Evolutionary conservation across 2,113 vertebrate genomes (phyloP), one percentile per base, ranked within the genome.

Genomic region (Lophotis ruficrista): DNA sequence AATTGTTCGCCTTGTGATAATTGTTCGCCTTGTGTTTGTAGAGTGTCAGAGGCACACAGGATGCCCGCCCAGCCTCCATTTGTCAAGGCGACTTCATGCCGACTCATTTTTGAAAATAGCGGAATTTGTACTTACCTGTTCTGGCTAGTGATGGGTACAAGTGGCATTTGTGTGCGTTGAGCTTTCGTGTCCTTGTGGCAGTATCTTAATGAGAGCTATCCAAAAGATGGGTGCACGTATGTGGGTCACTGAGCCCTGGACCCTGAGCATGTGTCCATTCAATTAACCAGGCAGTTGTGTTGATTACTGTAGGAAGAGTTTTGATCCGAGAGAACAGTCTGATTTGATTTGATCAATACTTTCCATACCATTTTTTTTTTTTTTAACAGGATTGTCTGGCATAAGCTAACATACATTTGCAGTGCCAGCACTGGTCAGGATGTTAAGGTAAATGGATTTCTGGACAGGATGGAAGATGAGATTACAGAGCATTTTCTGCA

Each of bases 371-470:
- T 4, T 8, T 24, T 17, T 33, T 3, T 14, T 14, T 45, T 51
- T 57, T 43, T 23, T 62, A 35, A 84, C 72, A 97, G 96, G 57
- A 33, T 66, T 82, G 66, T 66, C 35, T 97, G 96, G 97, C 37
- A 43, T 69, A 89, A 90, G 25, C 66, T 97, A 38, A 94, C 64
- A 10, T 73, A 95, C 35, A 83, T 89, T 58, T 92, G 21, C 58
- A 88, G n/a, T 43, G 68, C 78, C 47, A 90, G 75, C 65, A 89
- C 69, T 38, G 56, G 25, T 41, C 86, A 93, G 70, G 61, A 90
- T 60, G 35, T n/a, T n/a, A 78, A 73, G 18, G 79, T 90, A 45
- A 87, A 89, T 68, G 56, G 51, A 75, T 72, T 62, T 85, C 71
- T 97, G 38, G 76, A 75, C 27, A 85, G n/a, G 43, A 94, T 85